phyloP scores from a whole-genome alignment of 2,888 invertebrate genomes.

The Penaeus monodon region DNA sequence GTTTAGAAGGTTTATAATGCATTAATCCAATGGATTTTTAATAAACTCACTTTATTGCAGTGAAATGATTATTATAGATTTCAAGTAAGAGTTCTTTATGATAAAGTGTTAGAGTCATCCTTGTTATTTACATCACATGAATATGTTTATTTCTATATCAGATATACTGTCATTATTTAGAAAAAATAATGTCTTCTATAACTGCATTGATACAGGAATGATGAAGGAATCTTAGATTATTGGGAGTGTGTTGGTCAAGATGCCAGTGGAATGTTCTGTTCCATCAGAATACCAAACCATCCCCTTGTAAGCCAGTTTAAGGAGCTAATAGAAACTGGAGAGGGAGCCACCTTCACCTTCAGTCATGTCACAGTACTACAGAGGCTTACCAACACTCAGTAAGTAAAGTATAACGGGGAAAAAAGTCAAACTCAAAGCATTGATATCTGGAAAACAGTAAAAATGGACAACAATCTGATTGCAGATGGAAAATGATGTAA shows the following conservation, averaged over 20 bases:
- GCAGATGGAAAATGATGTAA: too few relatives aligned
- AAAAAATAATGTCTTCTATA: neutral
- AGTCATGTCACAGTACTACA: slow-evolving; percentile 23
- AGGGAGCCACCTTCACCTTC: slow-evolving; percentile 26
- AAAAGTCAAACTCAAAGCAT: too few relatives aligned
- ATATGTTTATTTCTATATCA: too few relatives aligned
- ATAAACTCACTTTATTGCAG: too few relatives aligned
- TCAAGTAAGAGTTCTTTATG: too few relatives aligned
- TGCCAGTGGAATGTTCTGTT: slow-evolving; percentile 36
- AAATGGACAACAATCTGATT: too few relatives aligned
- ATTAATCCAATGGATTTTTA: too few relatives aligned
- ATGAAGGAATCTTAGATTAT: neutral
- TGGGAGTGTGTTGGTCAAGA: slow-evolving; percentile 35
- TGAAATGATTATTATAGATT: too few relatives aligned
- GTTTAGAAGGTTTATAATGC: too few relatives aligned
- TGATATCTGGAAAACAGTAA: too few relatives aligned
- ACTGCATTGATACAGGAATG: neutral
- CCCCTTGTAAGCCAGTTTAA: slow-evolving; percentile 20
- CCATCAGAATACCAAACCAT: slow-evolving; percentile 34
- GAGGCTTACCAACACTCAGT: slow-evolving; percentile 40
- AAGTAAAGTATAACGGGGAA: neutral
- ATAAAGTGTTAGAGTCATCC: too few relatives aligned
- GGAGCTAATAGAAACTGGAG: slow-evolving; percentile 6
- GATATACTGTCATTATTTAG: neutral
- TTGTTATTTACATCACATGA: too few relatives aligned